Evolutionary conservation across 2,113 vertebrate genomes (phyloP).

Genomic region (Channa argus): DNA sequence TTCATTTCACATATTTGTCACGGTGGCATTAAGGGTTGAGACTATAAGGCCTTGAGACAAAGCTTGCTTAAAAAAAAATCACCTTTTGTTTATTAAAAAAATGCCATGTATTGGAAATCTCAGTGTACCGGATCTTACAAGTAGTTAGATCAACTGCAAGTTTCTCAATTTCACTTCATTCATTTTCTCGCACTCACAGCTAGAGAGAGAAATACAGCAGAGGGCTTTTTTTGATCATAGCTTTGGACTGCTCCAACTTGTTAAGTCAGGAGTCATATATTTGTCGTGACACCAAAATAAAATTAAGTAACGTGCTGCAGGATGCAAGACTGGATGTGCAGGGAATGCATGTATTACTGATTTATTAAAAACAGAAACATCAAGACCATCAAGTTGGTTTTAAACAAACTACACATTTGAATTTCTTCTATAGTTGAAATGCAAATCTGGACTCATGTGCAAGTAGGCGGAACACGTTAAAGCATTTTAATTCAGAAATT

Average conservation of each 20-base stretch:
- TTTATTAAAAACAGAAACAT: too few species aligned
- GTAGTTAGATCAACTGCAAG: conserved; percentile 2
- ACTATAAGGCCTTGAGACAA: background rate
- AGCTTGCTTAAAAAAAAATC: background rate
- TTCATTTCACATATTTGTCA: background rate
- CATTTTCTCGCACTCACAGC: conserved; percentile 4
- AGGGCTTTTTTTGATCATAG: background rate
- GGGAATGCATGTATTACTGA: too few species aligned
- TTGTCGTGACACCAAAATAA: too few species aligned
- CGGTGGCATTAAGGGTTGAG: background rate
- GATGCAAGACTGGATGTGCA: too few species aligned
- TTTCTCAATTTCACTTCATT: conserved; percentile 17
- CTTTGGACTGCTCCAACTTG: background rate
- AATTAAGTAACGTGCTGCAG: too few species aligned
- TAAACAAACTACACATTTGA: background rate
- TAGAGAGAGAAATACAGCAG: background rate
- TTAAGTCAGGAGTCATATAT: too few species aligned
- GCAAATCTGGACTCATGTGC: conserved; percentile 1
- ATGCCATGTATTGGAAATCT: background rate
- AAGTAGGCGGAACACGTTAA: background rate
- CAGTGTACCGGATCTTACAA: too few species aligned
- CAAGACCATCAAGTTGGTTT: background rate
- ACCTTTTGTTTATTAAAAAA: background rate
- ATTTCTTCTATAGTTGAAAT: background rate
- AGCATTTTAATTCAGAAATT: too few species aligned